phyloP scores from a whole-genome alignment of 2,888 invertebrate species.

The Lasius fuliginosus region DNA sequence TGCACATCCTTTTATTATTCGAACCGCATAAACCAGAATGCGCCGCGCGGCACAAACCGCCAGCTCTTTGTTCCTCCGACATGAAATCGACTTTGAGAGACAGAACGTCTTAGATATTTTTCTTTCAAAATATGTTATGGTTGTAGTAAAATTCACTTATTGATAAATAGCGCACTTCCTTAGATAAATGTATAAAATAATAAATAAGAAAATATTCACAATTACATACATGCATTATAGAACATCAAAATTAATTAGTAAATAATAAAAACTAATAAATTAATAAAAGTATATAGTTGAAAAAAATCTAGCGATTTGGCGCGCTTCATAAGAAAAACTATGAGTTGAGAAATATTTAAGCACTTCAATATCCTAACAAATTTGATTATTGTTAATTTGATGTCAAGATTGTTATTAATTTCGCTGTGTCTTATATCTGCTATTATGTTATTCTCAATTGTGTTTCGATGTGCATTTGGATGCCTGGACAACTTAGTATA shows the following conservation, averaged over 20 bases:
- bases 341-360: background rate
- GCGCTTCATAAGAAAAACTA: background rate
- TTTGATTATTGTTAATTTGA: background rate
- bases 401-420: background rate
- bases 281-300: background rate
- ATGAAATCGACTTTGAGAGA: conserved; percentile 24
- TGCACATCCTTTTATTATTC: conserved; percentile 64
- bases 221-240: background rate
- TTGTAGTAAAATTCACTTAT: conserved; percentile 1
- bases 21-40: conserved; percentile 62
- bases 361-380: background rate
- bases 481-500: conserved; percentile 8
- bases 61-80: conserved; percentile 36
- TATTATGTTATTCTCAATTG: background rate
- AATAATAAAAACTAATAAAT: background rate
- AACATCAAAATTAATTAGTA: background rate
- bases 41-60: conserved; percentile 9
- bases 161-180: background rate
- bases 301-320: background rate
- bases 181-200: background rate
- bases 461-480: background rate
- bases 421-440: background rate
- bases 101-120: background rate
- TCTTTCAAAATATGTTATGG: background rate
- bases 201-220: background rate